A percentile compares a stretch with the other conserved stretches of the same genome.
Evolutionary conservation across 2,113 vertebrate species (phyloP).

Genomic region (Dipodomys spectabilis): DNA sequence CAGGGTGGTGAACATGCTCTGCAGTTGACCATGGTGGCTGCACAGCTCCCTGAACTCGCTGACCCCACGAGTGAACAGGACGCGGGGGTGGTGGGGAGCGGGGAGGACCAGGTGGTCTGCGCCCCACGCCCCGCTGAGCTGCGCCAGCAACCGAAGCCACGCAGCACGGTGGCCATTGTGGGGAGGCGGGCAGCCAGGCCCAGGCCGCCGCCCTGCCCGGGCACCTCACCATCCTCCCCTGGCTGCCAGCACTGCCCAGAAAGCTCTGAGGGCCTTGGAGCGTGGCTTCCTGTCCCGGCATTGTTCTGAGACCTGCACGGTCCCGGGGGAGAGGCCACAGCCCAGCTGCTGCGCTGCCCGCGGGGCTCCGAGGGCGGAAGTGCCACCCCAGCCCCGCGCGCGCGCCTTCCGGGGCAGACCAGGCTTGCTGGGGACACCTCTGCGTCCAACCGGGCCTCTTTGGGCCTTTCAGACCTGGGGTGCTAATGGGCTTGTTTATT

Average conservation of each 20-base stretch:
- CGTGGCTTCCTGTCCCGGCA: slow-evolving; percentile 65
- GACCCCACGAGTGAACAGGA: too few relatives aligned
- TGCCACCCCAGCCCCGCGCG: not conserved
- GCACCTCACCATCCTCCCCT: not conserved
- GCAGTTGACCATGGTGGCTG: too few relatives aligned
- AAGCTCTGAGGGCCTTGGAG: not conserved
- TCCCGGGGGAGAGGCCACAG: slow-evolving; percentile 55
- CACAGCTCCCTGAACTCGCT: too few relatives aligned
- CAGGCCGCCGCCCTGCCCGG: not conserved
- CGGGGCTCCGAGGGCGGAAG: slow-evolving; percentile 57
- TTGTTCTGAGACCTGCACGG: slow-evolving; percentile 64
- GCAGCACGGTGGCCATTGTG: too few relatives aligned
- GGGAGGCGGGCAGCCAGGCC: not conserved
- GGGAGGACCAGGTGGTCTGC: too few relatives aligned
- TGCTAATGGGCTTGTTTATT: not conserved
- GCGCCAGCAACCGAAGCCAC: too few relatives aligned
- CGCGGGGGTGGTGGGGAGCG: too few relatives aligned
- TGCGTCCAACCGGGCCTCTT: not conserved
- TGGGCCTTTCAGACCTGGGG: not conserved
- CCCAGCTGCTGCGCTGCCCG: not conserved
- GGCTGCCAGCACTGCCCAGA: not conserved
- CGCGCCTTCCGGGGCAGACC: too few relatives aligned
- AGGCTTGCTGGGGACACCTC: not conserved
- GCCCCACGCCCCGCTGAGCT: too few relatives aligned
- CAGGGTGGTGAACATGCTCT: not conserved